Evolutionary conservation across 2,888 invertebrate species (phyloP).

Genomic region (Drosophila testacea): DNA sequence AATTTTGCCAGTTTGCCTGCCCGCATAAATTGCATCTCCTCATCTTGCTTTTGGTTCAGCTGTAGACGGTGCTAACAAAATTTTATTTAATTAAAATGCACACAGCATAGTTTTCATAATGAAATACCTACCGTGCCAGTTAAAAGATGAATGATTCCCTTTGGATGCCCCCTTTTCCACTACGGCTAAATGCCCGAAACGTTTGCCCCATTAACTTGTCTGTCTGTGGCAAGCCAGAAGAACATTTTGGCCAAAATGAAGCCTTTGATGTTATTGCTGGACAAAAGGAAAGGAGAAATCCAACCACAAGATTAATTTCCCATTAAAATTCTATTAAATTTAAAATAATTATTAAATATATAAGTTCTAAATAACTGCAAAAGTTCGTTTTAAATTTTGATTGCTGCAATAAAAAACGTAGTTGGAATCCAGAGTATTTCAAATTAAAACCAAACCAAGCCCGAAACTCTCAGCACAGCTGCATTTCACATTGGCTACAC

Average conservation of each 20-base stretch:
- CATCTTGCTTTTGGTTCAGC: not conserved
- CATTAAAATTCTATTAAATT: slow-evolving; percentile 18
- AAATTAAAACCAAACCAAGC: slow-evolving; percentile 37
- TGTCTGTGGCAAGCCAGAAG: slow-evolving; percentile 10
- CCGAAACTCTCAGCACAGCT: slow-evolving; percentile 18
- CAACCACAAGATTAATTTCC: slow-evolving; percentile 2
- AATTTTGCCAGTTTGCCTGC: slow-evolving; percentile 27
- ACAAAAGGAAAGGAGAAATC: not conserved
- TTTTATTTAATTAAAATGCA: slow-evolving; percentile 61
- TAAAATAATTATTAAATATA: slow-evolving; percentile 9
- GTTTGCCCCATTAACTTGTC: slow-evolving; percentile 43
- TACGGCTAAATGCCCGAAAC: slow-evolving; percentile 32
- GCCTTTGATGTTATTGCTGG: slow-evolving; percentile 13
- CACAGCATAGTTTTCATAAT: slow-evolving; percentile 50
- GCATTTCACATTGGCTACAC: slow-evolving; percentile 24
- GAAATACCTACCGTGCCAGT: slow-evolving; percentile 35
- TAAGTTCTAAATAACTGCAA: slow-evolving; percentile 7
- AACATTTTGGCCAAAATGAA: slow-evolving; percentile 12
- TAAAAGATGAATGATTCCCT: slow-evolving; percentile 43
- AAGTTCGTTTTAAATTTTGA: slow-evolving; percentile 21
- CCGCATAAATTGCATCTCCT: slow-evolving; percentile 28
- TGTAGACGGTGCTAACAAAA: slow-evolving; percentile 19
- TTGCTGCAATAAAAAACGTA: slow-evolving; percentile 16
- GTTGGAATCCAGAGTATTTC: slow-evolving; percentile 7
- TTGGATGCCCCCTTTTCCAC: slow-evolving; percentile 4